Evolutionary conservation across 2,113 vertebrate genomes (phyloP).

Genomic region (Apodemus sylvaticus): DNA sequence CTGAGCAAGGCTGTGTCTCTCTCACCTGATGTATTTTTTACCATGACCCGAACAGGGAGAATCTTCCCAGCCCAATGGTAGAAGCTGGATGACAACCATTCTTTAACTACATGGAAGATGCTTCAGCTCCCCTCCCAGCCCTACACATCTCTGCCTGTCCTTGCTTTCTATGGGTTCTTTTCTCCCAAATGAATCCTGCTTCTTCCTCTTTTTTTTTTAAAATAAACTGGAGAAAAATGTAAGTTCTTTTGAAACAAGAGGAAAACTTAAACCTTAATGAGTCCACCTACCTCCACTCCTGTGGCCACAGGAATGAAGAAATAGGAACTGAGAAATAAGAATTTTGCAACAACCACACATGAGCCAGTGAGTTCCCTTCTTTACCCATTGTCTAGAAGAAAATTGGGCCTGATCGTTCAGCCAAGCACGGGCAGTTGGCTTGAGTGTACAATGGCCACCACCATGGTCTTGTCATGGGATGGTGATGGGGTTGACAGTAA

Average conservation of each 20-base stretch:
- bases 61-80: background rate
- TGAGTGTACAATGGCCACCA: too few species aligned
- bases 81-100: background rate
- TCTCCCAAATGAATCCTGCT: background rate
- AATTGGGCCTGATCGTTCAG: background rate
- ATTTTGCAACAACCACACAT: background rate
- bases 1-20: background rate
- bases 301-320: background rate
- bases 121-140: background rate
- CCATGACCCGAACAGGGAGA: background rate
- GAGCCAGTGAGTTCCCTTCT: background rate
- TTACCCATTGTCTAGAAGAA: background rate
- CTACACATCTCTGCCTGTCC: background rate
- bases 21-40: background rate
- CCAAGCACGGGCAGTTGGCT: background rate
- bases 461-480: background rate
- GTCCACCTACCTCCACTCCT: fast-evolving
- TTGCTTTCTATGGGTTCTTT: background rate
- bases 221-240: background rate
- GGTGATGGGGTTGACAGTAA: background rate
- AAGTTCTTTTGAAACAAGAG: background rate
- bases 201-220: too few species aligned
- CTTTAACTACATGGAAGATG: fast-evolving
- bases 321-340: background rate
- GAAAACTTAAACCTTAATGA: background rate